Evolutionary conservation across 1,140 invertebrate genomes (phyloP), one percentile per base, ranked within the genome.

Genomic region (Lepidurus arcticus): DNA sequence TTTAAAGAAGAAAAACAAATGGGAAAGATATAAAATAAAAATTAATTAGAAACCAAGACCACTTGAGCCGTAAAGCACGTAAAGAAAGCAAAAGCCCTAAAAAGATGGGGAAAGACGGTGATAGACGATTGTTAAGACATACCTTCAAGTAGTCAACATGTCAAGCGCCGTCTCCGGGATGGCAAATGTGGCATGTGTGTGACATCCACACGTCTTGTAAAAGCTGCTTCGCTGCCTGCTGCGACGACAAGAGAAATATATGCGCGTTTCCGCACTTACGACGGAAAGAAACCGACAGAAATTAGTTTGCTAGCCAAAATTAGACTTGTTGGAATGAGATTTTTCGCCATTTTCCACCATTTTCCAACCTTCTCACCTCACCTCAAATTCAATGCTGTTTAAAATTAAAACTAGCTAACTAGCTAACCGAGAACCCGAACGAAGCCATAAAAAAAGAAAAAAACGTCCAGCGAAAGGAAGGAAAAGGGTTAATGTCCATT

Each of bases 231-330:
- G 53, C 53, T 65, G 53, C 53, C 53, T 65, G 53, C 53, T 65
- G 53, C 53, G 53, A 65, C 53, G 53, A 65, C 53, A 65, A 65
- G 53, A 65, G 53, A 65, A 65, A 65, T 65, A 65, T 65, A 65
- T 65, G 53, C 21, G 53, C 16, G 53, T 21, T 65, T 65, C 53
- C 53, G 53, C 53, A 65, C 16, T 65, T 65, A 65, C n/a, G 21
- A 65, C 16, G 16, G 53, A 65, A 21, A 65, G 53, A 65, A 5
- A 65, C 53, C 16, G 4, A 65, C 5, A 11, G 53, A 65, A 65
- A 65, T 65, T 13, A 65, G 53, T 65, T 65, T 65, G 16, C 53
- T 65, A 21, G n/a, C 53, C 53, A 65, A 65, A 65, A 65, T 65
- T 65, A 65, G 53, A 65, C n/a, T 65, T 65, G 16, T 65, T n/a